Evolutionary conservation across 2,888 invertebrate species (phyloP), one percentile per base, ranked within the genome.

Genomic region (Teleogryllus oceanicus): DNA sequence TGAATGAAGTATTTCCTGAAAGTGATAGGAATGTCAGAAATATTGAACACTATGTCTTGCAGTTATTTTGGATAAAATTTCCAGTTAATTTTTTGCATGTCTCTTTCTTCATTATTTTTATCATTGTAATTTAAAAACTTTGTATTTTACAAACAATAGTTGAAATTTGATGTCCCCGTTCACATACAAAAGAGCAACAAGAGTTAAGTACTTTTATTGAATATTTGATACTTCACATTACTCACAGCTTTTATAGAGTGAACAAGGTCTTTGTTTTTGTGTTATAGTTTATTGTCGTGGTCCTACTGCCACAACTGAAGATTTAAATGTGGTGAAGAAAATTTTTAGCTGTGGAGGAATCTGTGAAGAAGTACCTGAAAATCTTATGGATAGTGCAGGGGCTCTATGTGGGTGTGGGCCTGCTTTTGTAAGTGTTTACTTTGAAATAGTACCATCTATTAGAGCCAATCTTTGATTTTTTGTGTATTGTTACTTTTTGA

Each of bases 401-500:
- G 94, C 93, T 1, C 86, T 99, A 11, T 91, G 94, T 78, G 97
- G 95, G 8, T 95, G 95, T 87, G 98, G 97, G 4, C 97, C 97
- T 50, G 98, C 98, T 75, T 99, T 93, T 91, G 96, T 97, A 89
- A 91, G 92, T 88, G 77, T 51, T 78, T 21, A 37, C 8, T 37
- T 37, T 37, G 5, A 37, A 37, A 37, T 8, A 51, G 78, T 37
- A 37, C 37, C 37, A 37, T 37, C 4, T 37, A 37, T 37, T 3
- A 24, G 24, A 24, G 24, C 24, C 24, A 24, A 24, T 3, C 21
- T 24, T 3, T 24, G 24, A 24, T 24, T 24, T 24, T 24, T 3
- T 3, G 3, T 24, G 24, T 24, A 24, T 2, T 2, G 0, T 3
- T 24, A 24, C 2, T 24, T 24, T 24, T 3, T 24, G 24, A 24